Base-by-base conservation (phyloP, 2,888 invertebrate species). In the Drosophila neonasuta region DNA sequence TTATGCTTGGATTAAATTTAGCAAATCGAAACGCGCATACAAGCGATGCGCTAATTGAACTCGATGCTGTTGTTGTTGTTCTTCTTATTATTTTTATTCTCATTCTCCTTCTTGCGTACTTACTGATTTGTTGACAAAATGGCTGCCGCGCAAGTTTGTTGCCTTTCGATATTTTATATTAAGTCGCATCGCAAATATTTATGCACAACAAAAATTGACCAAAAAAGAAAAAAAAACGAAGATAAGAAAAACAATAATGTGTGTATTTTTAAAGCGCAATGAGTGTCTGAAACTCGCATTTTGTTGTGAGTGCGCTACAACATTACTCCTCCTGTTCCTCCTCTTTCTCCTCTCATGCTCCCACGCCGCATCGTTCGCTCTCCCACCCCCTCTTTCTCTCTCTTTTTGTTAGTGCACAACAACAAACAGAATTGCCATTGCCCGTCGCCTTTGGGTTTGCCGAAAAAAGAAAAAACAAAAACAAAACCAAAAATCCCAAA, bases 1-100 rank as follows among this genome's bases (percentile, higher is more conserved):
- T 79, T 86, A 71, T 84, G 86, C 85, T 78, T 79, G 86, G 85
- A 81, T 83, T 86, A 81, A 83, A 77, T 81, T 81, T 83, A 84
- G 81, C 86, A 86, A 83, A 84, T 86, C 83, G 81, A 84, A 86
- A 74, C 79, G 73, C 57, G 64, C 66, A 57, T 54, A 65, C 60
- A 62, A 44, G 57, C 66, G 49, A 80, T 66, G 83, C 84, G 81
- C 86, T 82, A 82, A 82, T 82, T 86, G 82, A 86, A 86, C 77
- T 74, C 51, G 54, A 48, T 69, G 68, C 46, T 62, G 61, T 68
- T 60, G 51, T 44, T 29, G 10, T n/a, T 9, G 13, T 13, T 20
- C 49, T 45, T 34, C 17, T 13, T 34, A 30, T 30, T 55, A 30
- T 42, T 54, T 24, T 24, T 24, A 24, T 24, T 24, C 6, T 24